phyloP scores from a whole-genome alignment of 2,113 vertebrate species.

The Actenoides lindsayi region DNA sequence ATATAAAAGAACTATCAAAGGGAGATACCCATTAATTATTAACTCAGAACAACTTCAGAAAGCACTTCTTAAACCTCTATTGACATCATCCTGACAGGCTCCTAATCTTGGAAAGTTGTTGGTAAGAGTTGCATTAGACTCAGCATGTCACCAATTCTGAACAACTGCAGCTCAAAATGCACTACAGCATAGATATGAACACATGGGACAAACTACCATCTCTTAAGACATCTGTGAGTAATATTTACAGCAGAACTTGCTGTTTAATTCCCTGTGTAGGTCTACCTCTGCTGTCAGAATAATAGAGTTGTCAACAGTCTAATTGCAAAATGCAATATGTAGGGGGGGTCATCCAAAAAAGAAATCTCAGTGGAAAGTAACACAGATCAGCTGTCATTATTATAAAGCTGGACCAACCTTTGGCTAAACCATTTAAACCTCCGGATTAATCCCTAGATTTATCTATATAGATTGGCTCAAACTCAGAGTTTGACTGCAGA shows the following conservation, averaged over 20 bases:
- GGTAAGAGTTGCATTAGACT: conserved; percentile 73
- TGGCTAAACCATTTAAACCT: conserved; percentile 66
- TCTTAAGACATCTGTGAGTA: conserved; percentile 68
- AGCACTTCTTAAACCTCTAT: conserved; percentile 75
- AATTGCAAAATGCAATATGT: conserved; percentile 61
- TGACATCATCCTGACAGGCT: conserved; percentile 76
- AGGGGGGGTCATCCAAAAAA: conserved; percentile 56
- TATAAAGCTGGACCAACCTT: conserved; percentile 55
- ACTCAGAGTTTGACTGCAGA: conserved; percentile 54
- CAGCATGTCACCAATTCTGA: conserved; percentile 64
- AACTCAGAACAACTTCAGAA: conserved; percentile 81
- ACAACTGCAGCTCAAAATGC: conserved; percentile 20
- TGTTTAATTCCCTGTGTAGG: conserved; percentile 62
- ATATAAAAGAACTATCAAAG: conserved; percentile 81
- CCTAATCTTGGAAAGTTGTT: conserved; percentile 73
- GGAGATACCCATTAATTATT: conserved; percentile 82
- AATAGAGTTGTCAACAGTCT: conserved; percentile 73
- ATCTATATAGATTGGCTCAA: conserved; percentile 57
- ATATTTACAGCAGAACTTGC: conserved; percentile 51
- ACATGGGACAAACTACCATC: conserved; percentile 31
- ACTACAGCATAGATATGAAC: conserved; percentile 28
- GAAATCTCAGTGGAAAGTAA: conserved; percentile 51
- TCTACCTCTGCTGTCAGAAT: conserved; percentile 71
- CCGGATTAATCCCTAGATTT: conserved; percentile 58
- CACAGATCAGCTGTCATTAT: conserved; percentile 48